Evolutionary conservation across 2,113 vertebrate species (phyloP).

Genomic region (Phaethornis superciliosus): DNA sequence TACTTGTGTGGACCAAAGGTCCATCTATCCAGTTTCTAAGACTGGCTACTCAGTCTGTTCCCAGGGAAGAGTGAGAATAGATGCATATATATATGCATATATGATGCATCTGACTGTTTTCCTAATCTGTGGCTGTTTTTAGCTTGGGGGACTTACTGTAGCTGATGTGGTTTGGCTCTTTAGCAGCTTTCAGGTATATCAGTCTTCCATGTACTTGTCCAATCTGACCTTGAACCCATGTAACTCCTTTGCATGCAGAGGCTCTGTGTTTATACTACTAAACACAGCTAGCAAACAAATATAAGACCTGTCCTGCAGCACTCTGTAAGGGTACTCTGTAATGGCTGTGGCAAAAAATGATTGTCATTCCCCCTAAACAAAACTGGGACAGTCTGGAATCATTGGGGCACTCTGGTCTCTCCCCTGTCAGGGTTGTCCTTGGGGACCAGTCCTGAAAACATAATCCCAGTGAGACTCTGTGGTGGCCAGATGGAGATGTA

Average conservation of each 20-base stretch:
- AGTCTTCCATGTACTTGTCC: neutral
- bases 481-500: neutral
- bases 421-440: neutral
- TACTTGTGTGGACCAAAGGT: neutral
- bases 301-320: neutral
- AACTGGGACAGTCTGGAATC: neutral
- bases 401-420: neutral
- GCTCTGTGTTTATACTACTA: constrained; percentile 29
- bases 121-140: neutral
- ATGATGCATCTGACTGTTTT: neutral
- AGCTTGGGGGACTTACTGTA: constrained; percentile 7
- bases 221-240: neutral
- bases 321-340: neutral
- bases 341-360: neutral
- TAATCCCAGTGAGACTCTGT: neutral
- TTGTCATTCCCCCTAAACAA: neutral
- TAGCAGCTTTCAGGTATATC: neutral
- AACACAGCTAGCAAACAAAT: neutral
- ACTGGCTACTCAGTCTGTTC: neutral
- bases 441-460: neutral
- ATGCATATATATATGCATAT: neutral
- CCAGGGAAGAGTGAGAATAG: neutral
- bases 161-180: neutral
- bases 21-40: neutral
- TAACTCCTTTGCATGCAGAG: neutral